A percentile compares a stretch with the other conserved stretches of the same genome.
Conservation (phyloP, 2,797 vertebrate genomes). For the Myotis vivesi region DNA sequence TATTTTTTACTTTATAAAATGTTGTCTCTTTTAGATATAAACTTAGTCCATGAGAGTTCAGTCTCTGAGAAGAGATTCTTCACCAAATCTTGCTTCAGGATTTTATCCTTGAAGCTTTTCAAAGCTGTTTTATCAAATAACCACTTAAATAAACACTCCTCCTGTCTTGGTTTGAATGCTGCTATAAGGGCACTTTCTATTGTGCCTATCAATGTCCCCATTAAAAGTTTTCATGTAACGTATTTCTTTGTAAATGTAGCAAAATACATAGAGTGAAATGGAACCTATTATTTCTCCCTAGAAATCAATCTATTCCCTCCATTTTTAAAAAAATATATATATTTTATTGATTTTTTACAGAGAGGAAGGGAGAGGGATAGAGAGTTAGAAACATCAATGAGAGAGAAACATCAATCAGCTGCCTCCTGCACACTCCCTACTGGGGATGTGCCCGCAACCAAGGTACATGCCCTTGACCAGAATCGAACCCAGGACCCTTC, state of each 20-base stretch:
- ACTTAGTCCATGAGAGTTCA: neutral
- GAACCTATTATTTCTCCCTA: neutral
- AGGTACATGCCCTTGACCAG: no score
- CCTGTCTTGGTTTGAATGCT: neutral
- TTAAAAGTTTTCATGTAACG: neutral
- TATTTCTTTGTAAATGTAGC: neutral
- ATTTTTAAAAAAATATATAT: neutral
- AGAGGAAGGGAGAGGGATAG: no score
- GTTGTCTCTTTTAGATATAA: neutral
- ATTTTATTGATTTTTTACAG: no score
- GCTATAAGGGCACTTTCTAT: neutral
- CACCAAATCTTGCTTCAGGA: neutral
- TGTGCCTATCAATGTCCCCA: neutral
- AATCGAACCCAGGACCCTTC: no score
- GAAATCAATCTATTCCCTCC: neutral
- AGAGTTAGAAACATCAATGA: no score
- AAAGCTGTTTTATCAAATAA: neutral
- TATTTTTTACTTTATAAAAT: neutral
- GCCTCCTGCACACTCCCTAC: no score
- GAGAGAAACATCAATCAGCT: no score
- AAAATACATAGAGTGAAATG: constrained; percentile 27
- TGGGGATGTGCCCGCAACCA: no score
- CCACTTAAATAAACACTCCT: neutral
- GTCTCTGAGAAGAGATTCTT: neutral
- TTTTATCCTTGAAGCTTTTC: neutral